These are phyloP conservation scores for Rhagium mordax DNA, from an alignment of 2,888 invertebrate species.

Conservation along the genomic window DNA sequence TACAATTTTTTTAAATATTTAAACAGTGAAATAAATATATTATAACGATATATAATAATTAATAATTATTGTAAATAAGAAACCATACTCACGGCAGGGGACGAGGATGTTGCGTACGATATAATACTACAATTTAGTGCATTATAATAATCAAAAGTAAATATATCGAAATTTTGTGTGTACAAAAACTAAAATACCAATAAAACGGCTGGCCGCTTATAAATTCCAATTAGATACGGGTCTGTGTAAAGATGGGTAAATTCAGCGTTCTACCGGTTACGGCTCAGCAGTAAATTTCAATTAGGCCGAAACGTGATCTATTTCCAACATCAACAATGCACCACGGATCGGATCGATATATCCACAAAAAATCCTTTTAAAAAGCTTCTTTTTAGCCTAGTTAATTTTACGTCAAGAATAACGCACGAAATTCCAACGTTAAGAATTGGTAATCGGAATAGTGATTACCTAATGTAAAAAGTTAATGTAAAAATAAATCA, in stretches of 20 bases:
- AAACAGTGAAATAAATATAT: too few species aligned
- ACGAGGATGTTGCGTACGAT: too few species aligned
- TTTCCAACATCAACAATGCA: conserved; percentile 10
- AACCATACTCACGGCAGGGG: too few species aligned
- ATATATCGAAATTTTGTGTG: too few species aligned
- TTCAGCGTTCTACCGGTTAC: neutral
- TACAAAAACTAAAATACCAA: neutral
- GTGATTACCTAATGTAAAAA: neutral
- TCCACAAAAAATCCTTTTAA: conserved; percentile 13
- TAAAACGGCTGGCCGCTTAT: neutral
- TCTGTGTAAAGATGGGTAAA: neutral
- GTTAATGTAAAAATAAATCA: too few species aligned
- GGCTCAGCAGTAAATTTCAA: conserved; percentile 12
- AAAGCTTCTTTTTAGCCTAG: neutral
- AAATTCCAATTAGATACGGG: conserved; percentile 8
- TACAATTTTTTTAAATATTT: too few species aligned
- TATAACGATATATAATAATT: too few species aligned
- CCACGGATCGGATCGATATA: neutral
- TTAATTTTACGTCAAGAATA: neutral
- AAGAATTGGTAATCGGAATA: neutral
- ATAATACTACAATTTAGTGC: too few species aligned
- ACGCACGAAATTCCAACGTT: neutral
- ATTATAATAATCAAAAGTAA: too few species aligned
- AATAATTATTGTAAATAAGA: too few species aligned
- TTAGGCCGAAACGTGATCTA: conserved; percentile 17